These are phyloP conservation scores for Acomys russatus DNA, from an alignment of 2,797 vertebrate species.

Conservation along the genomic window DNA sequence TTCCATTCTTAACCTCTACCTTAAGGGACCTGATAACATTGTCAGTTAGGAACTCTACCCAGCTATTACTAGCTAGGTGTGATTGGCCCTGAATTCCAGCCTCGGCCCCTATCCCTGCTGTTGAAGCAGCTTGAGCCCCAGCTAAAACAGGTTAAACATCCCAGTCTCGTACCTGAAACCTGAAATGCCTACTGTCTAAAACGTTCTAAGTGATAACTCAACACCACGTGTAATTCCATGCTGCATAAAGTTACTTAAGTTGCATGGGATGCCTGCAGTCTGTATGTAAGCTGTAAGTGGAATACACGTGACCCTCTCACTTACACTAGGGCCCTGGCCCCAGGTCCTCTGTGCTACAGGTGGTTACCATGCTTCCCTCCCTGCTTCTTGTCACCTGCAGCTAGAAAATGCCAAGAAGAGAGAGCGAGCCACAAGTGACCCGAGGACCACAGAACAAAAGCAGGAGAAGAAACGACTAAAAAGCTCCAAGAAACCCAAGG, in stretches of 20 bases:
- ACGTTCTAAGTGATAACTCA: not conserved
- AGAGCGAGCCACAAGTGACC: constrained; percentile 89
- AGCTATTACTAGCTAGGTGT: not conserved
- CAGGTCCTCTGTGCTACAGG: not conserved
- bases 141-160: not conserved
- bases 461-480: constrained; percentile 92
- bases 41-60: not conserved
- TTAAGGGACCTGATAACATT: not conserved
- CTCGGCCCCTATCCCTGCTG: not conserved
- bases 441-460: constrained; percentile 88
- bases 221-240: not conserved
- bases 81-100: not conserved
- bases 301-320: not conserved
- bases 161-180: no score
- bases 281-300: not conserved
- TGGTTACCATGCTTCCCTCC: not conserved
- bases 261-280: not conserved
- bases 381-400: constrained; percentile 73
- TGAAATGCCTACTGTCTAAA: not conserved
- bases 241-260: not conserved
- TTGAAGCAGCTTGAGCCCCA: not conserved
- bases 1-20: not conserved
- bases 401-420: constrained; percentile 89
- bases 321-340: not conserved
- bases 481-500: constrained; percentile 83